Conservation (phyloP, 2,113 vertebrate genomes). For the Cebus imitator region DNA sequence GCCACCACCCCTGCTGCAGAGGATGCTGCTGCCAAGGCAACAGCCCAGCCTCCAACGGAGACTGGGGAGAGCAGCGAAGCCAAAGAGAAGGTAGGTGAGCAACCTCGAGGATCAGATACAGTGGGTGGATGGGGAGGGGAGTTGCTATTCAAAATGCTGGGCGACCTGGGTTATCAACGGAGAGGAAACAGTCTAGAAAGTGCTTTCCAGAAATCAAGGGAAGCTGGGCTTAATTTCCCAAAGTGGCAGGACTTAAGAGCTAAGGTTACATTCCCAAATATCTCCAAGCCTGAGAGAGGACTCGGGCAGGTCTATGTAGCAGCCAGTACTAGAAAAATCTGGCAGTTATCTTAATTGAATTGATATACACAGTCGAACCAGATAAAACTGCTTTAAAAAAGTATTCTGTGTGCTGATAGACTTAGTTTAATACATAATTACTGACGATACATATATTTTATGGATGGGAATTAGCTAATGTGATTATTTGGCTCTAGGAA, state of each 20-base stretch:
- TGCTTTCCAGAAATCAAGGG: background rate
- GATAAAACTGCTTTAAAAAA: slow-evolving; percentile 17
- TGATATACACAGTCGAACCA: slow-evolving; percentile 11
- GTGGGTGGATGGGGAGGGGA: fast-evolving
- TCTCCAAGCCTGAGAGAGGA: background rate
- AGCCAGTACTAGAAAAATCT: background rate
- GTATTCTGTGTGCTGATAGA: slow-evolving; percentile 15
- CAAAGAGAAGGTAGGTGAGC: slow-evolving; percentile 93
- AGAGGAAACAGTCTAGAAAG: background rate
- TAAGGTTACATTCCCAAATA: background rate
- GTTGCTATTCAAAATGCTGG: background rate
- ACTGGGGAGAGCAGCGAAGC: slow-evolving; percentile 94
- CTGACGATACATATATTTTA: slow-evolving; percentile 12
- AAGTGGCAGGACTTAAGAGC: background rate
- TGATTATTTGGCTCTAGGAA: slow-evolving; percentile 63
- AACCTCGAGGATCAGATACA: background rate
- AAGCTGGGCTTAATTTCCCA: background rate
- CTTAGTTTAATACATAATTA: slow-evolving; percentile 50
- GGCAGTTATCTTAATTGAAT: slow-evolving; percentile 9
- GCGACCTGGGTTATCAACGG: fast-evolving
- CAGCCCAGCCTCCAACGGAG: slow-evolving; percentile 88
- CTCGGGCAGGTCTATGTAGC: background rate
- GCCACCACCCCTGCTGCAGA: slow-evolving; percentile 89
- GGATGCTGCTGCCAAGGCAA: slow-evolving; percentile 91
- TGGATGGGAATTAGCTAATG: slow-evolving; percentile 43